These are phyloP conservation scores for Oreochromis tanganicae DNA, from an alignment of 2,113 vertebrate genomes.

Conservation along the genomic window DNA sequence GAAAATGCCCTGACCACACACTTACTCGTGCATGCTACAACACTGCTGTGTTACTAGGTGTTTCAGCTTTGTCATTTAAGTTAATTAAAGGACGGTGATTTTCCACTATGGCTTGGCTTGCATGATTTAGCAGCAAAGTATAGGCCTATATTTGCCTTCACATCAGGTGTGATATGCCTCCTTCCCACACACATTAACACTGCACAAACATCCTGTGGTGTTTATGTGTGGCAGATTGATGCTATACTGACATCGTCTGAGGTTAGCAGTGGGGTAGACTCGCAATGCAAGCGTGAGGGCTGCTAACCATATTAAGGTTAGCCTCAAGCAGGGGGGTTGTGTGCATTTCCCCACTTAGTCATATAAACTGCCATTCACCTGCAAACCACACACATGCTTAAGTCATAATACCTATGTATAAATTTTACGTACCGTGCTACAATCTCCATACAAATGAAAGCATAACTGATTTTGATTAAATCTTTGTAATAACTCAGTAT, in stretches of 20 bases:
- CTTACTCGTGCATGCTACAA: neutral
- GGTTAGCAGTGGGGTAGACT: constrained; percentile 31
- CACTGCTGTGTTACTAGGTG: neutral
- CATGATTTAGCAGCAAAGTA: constrained; percentile 1
- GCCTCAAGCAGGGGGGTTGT: constrained; percentile 27
- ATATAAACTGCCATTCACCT: constrained; percentile 50
- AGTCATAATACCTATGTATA: neutral
- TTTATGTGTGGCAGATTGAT: constrained; percentile 19
- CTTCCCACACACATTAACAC: constrained; percentile 11
- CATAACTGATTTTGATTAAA: neutral
- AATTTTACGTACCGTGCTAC: neutral
- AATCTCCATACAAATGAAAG: neutral
- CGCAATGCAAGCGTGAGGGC: neutral
- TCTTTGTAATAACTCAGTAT: neutral
- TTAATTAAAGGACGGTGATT: constrained; percentile 24
- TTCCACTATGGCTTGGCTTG: constrained; percentile 15
- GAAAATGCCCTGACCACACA: constrained; percentile 10
- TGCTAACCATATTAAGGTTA: constrained; percentile 56
- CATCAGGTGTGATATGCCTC: constrained; percentile 22
- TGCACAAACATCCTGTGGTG: constrained; percentile 61
- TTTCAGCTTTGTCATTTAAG: constrained; percentile 17
- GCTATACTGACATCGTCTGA: constrained; percentile 31
- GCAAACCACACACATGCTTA: constrained; percentile 29
- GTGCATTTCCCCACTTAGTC: constrained; percentile 18
- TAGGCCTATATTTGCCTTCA: neutral